Evolutionary conservation across 2,113 vertebrate species (phyloP), one percentile per base, ranked within the genome.

Genomic region (Sitta europaea): DNA sequence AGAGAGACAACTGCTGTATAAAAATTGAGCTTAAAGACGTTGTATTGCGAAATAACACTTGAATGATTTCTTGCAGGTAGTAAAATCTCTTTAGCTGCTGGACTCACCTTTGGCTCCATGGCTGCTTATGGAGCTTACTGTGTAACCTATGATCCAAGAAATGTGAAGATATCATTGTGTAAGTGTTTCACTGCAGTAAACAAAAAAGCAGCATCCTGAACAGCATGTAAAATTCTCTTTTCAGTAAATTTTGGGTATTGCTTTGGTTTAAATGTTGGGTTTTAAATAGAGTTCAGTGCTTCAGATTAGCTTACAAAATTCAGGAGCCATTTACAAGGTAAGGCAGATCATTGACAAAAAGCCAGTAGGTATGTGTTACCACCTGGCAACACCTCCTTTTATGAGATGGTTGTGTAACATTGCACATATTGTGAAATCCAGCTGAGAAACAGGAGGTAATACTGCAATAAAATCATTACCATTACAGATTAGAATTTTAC

Each of bases 51-150:
- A 88, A n/a, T 95, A 86, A 96, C 12, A 6, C 42, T 61, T 50
- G 38, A 78, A 85, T 62, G 57, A 18, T 86, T 96, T 89, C 17
- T 42, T 92, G 31, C 90, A 99, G 99, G 98, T 77, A 99, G 99
- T 61, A 97, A 99, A 95, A 98, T 98, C 76, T 99, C 99, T 55
- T 94, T 99, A 95, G 97, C 98, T 93, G 98, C 98, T 54, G 99
- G 99, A 58, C 96, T 99, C 36, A 97, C 98, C 18, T 98, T 99
- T 97, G 99, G 99, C 47, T 91, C 96, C 28, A 75, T 99, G 65
- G 98, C 99, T 86, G 98, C 97, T 59, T 99, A 99, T 83, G 99
- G 99, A 42, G 99, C 99, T 70, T 99, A 97, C 86, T 98, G 98
- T 12, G 10, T 99, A 92, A 98, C 99, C 4, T 79, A 90, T 61